These are phyloP conservation scores for Hippoglossus stenolepis DNA, from an alignment of 2,113 vertebrate species.

Conservation along the genomic window DNA sequence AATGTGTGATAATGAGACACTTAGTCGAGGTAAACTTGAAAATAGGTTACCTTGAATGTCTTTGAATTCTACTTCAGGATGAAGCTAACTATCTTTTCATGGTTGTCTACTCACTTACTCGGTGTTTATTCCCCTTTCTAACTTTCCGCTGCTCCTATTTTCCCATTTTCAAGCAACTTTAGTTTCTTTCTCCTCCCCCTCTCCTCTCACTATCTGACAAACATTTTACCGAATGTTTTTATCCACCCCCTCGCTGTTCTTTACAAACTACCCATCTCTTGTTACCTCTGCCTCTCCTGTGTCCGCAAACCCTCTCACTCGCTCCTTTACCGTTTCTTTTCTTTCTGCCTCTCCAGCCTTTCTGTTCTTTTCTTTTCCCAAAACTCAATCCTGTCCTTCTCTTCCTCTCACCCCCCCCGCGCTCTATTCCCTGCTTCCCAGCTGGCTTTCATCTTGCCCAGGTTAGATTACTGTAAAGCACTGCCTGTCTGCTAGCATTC, in stretches of 20 bases:
- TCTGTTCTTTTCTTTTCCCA: slow-evolving; percentile 43
- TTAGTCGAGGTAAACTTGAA: too few species aligned
- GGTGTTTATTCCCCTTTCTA: background rate
- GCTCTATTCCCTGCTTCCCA: slow-evolving; percentile 70
- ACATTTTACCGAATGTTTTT: slow-evolving; percentile 12
- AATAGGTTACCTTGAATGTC: too few species aligned
- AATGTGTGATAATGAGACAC: too few species aligned
- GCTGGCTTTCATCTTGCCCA: slow-evolving; percentile 80
- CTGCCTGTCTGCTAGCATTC: slow-evolving; percentile 81
- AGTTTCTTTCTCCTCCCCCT: background rate
- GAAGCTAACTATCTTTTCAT: too few species aligned
- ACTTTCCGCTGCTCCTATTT: slow-evolving; percentile 2
- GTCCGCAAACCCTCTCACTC: slow-evolving; percentile 21
- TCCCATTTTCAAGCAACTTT: slow-evolving; percentile 12
- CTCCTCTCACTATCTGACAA: slow-evolving; percentile 1
- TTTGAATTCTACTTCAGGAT: too few species aligned
- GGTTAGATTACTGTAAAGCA: slow-evolving; percentile 84
- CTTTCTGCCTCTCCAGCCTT: slow-evolving; percentile 11
- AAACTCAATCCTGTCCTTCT: slow-evolving; percentile 61
- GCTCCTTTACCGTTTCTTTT: slow-evolving; percentile 22
- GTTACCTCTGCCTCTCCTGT: slow-evolving; percentile 9
- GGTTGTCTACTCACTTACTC: too few species aligned
- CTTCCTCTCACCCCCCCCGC: slow-evolving; percentile 52
- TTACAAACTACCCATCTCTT: slow-evolving; percentile 39
- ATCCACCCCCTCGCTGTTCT: slow-evolving; percentile 14